These are phyloP conservation scores for Peromyscus californicus DNA, from an alignment of 2,113 vertebrate species.

Conservation along the genomic window DNA sequence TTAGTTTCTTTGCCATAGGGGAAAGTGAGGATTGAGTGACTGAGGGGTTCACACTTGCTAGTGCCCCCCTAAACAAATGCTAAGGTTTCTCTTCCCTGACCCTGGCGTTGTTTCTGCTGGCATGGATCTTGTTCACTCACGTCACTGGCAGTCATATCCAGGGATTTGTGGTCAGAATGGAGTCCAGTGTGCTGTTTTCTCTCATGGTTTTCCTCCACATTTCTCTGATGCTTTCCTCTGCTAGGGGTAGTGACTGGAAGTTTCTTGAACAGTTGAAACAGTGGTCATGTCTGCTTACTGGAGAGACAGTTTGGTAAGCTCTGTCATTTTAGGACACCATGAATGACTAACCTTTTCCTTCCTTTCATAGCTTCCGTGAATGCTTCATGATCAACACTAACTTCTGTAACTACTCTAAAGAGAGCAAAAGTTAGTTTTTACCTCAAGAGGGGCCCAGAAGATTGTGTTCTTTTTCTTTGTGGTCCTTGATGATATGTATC, in stretches of 20 bases:
- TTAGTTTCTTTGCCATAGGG: background rate
- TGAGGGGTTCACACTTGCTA: background rate
- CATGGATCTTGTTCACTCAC: slow-evolving; percentile 26
- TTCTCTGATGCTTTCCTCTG: background rate
- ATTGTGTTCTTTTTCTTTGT: background rate
- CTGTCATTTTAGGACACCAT: background rate
- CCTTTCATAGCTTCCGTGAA: background rate
- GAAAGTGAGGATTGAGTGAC: background rate
- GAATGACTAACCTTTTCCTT: background rate
- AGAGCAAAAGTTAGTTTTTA: background rate
- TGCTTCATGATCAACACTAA: background rate
- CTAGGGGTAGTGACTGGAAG: slow-evolving; percentile 59
- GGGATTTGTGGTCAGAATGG: slow-evolving; percentile 72
- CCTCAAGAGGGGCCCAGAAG: background rate
- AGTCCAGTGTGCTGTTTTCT: slow-evolving; percentile 57
- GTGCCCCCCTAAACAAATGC: background rate
- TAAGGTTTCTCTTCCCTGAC: background rate
- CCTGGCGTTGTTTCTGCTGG: slow-evolving; percentile 64
- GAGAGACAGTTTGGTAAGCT: background rate
- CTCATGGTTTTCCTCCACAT: slow-evolving; percentile 4
- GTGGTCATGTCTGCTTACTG: background rate
- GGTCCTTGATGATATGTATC: background rate
- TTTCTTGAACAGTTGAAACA: slow-evolving; percentile 52
- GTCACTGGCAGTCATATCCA: slow-evolving; percentile 60
- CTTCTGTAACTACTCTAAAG: background rate